Conservation (phyloP, 2,888 invertebrate genomes). For the Archips xylosteana region DNA sequence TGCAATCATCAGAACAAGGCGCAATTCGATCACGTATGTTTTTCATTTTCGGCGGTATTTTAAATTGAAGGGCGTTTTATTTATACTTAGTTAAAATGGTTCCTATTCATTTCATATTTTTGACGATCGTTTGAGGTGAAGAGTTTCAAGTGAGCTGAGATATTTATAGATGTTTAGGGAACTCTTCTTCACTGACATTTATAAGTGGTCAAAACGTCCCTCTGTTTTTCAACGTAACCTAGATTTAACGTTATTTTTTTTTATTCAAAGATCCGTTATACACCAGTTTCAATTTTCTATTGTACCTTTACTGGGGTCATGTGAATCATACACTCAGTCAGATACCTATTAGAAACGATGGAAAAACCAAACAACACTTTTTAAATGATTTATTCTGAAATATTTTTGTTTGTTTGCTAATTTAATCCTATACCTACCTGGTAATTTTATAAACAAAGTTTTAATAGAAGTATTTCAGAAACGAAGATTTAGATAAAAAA, state of each 20-base stretch:
- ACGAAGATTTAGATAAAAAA: not conserved
- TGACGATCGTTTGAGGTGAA: not conserved
- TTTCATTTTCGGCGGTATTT: conserved; percentile 7
- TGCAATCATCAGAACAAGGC: conserved; percentile 53
- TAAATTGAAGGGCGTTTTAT: not conserved
- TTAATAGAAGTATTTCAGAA: not conserved
- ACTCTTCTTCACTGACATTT: not conserved
- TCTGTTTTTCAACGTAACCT: no score
- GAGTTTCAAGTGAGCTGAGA: not conserved
- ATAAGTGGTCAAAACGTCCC: no score
- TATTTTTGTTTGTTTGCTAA: not conserved
- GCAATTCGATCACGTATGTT: conserved; percentile 47
- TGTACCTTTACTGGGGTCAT: no score
- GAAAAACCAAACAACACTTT: no score
- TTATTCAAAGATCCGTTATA: no score
- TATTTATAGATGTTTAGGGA: not conserved
- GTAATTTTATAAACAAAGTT: not conserved
- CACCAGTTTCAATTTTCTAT: no score
- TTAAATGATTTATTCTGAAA: no score
- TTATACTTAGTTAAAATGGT: not conserved
- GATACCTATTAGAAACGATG: no score
- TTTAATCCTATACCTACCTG: not conserved
- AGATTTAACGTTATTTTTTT: no score
- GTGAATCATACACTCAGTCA: no score
- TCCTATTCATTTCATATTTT: conserved; percentile 3